A percentile compares a stretch with the other conserved stretches of the same genome.
Conservation (phyloP, 2,888 invertebrate species). For the Phorcus lineatus region DNA sequence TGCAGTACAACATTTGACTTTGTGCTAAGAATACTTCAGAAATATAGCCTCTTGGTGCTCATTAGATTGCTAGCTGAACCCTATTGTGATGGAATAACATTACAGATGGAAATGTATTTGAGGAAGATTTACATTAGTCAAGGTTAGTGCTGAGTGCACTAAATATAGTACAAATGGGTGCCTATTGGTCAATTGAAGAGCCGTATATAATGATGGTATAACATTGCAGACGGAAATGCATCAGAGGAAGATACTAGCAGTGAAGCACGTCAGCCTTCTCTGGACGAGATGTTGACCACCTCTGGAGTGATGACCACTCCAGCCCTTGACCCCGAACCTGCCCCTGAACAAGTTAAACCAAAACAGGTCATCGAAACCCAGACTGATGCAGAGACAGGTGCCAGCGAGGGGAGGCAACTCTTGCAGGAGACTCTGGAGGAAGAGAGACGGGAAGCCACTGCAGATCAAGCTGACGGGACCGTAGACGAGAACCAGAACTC, state of each 20-base stretch:
- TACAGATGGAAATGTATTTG: too few species aligned
- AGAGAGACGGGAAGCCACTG: slow-evolving; percentile 28
- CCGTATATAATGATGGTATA: too few species aligned
- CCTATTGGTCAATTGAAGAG: too few species aligned
- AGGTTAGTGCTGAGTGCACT: too few species aligned
- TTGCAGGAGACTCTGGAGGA: slow-evolving; percentile 25
- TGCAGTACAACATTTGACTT: too few species aligned
- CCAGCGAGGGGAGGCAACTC: slow-evolving; percentile 15
- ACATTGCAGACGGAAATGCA: background rate
- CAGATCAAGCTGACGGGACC: slow-evolving; percentile 13
- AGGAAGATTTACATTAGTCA: too few species aligned
- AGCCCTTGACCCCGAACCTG: slow-evolving; percentile 50
- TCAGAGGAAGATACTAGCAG: background rate
- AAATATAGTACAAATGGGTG: too few species aligned
- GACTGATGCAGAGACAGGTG: background rate
- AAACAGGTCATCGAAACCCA: background rate
- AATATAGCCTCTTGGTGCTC: too few species aligned
- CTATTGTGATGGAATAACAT: too few species aligned
- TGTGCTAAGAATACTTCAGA: too few species aligned
- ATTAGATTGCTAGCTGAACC: too few species aligned
- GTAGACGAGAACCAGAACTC: slow-evolving; percentile 3
- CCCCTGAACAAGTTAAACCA: slow-evolving; percentile 25
- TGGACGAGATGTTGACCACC: slow-evolving; percentile 64
- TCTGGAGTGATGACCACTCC: slow-evolving; percentile 49
- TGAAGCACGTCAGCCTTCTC: slow-evolving; percentile 30